Evolutionary conservation across 2,888 invertebrate species (phyloP), one percentile per base, ranked within the genome.

Genomic region (Chironomus riparius): DNA sequence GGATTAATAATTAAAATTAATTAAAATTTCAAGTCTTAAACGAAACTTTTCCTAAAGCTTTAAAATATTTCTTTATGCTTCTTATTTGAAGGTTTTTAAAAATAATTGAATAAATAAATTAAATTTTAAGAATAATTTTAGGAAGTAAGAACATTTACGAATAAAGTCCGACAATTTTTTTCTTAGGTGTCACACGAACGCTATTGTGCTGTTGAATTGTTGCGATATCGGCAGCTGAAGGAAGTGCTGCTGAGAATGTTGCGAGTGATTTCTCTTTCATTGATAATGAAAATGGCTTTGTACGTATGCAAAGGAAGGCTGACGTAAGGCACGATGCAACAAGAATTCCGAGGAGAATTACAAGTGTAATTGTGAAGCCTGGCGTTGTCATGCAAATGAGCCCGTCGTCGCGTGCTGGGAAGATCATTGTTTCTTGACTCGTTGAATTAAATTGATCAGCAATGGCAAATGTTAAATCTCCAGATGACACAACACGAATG

Each of bases 341-440:
- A 79, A 96, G 86, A 73, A 95, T 92, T 75, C 91, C 92, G 77
- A 96, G 86, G 24, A 96, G 87, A 69, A 95, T 88, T 72, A 95
- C 89, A 38, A 96, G 86, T 38, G 94, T 93, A 47, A 93, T 92
- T 56, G 94, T 92, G 81, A 96, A 96, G 12, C 95, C 94, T n/a
- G 94, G 92, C 4, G 95, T 95, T 0, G 95, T 95, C 94, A 96
- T 95, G 84, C 95, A 96, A 78, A 96, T 94, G 78, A 94, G 85
- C 22, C 89, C 89, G 78, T 88, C 87, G 79, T 88, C 88, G 15
- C 86, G 85, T 3, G 90, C 88, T 3, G 93, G 92, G 80, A 91
- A 90, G 0, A 91, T 87, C 86, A 91, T 88, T 0, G 93, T 88
- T 68, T 86, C 87, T 68, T 87, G 85, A 4, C 88, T 86, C 21